Percentiles rank a stretch among this genome's conserved stretches.
Conservation (phyloP, 2,113 vertebrate genomes). For the Gasterosteus nipponicus region DNA sequence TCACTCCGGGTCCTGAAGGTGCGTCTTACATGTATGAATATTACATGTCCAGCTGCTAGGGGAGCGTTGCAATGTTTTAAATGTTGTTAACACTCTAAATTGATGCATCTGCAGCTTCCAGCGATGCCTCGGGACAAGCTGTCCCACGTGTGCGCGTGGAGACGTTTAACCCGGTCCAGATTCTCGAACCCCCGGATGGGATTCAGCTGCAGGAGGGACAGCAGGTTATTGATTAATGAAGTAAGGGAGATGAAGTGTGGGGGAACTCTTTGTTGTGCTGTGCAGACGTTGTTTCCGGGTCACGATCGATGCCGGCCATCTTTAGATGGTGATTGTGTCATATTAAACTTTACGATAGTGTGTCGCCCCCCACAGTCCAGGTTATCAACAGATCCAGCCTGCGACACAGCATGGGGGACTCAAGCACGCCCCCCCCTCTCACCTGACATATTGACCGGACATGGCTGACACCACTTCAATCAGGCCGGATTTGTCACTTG, state of each 20-base stretch:
- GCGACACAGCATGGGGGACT: slow-evolving; percentile 16
- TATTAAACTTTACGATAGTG: slow-evolving; percentile 18
- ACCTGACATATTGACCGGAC: slow-evolving; percentile 39
- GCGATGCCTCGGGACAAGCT: slow-evolving; percentile 36
- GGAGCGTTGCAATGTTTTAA: slow-evolving; percentile 33
- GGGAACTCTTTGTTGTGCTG: slow-evolving; percentile 33
- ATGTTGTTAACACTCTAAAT: slow-evolving; percentile 65
- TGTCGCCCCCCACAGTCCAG: neutral
- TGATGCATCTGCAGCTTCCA: slow-evolving; percentile 43
- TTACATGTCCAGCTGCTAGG: slow-evolving; percentile 35
- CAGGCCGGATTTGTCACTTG: slow-evolving; percentile 45
- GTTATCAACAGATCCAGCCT: slow-evolving; percentile 23
- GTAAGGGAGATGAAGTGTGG: slow-evolving; percentile 36
- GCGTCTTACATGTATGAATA: slow-evolving; percentile 23
- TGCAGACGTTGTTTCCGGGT: slow-evolving; percentile 39
- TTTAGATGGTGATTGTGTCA: slow-evolving; percentile 1
- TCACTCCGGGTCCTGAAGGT: neutral
- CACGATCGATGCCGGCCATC: slow-evolving; percentile 14
- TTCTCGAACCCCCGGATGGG: slow-evolving; percentile 54
- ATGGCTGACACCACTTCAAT: slow-evolving; percentile 49
- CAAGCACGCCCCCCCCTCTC: slow-evolving; percentile 17
- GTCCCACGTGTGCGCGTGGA: slow-evolving; percentile 37
- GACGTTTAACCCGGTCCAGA: slow-evolving; percentile 27
- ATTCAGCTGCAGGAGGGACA: slow-evolving; percentile 33
- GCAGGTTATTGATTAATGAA: slow-evolving; percentile 54